phyloP scores from a whole-genome alignment of 2,888 invertebrate genomes.

The Drosophila prostipennis region DNA sequence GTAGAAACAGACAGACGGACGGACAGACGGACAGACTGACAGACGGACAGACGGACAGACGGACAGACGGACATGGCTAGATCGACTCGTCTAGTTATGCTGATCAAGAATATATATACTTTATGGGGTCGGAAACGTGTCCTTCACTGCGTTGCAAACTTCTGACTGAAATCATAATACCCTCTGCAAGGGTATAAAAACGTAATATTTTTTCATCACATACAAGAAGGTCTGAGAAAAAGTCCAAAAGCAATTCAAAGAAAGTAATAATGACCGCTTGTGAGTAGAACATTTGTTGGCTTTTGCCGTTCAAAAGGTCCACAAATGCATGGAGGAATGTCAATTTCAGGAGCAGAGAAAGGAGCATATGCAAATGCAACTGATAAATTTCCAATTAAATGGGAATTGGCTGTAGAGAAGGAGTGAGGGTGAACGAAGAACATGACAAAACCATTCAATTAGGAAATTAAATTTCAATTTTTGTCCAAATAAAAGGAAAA shows the following conservation, averaged over 20 bases:
- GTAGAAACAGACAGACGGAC: no score
- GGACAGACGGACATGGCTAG: no score
- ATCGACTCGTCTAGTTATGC: no score
- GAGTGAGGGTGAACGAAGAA: slow-evolving; percentile 24
- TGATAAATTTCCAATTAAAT: slow-evolving; percentile 79
- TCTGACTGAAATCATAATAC: no score
- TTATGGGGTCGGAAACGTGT: no score
- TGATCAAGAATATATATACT: no score
- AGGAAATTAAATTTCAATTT: slow-evolving; percentile 65
- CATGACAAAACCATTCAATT: slow-evolving; percentile 55
- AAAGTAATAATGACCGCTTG: background rate
- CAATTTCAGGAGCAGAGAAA: slow-evolving; percentile 20
- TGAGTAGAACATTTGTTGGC: slow-evolving; percentile 4
- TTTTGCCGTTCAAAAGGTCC: slow-evolving; percentile 27
- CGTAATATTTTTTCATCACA: background rate
- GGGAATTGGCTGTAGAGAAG: slow-evolving; percentile 35
- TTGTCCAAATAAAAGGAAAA: slow-evolving; percentile 28
- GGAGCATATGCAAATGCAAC: slow-evolving; percentile 69
- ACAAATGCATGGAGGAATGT: slow-evolving; percentile 23
- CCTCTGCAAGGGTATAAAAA: no score
- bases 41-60: no score
- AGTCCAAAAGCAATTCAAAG: background rate
- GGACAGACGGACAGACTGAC: no score
- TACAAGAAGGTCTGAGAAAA: background rate
- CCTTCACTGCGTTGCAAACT: no score